A percentile compares a stretch with the other conserved stretches of the same genome.
Evolutionary conservation across 2,797 vertebrate genomes (phyloP).

Genomic region (Sebastes flavidus): DNA sequence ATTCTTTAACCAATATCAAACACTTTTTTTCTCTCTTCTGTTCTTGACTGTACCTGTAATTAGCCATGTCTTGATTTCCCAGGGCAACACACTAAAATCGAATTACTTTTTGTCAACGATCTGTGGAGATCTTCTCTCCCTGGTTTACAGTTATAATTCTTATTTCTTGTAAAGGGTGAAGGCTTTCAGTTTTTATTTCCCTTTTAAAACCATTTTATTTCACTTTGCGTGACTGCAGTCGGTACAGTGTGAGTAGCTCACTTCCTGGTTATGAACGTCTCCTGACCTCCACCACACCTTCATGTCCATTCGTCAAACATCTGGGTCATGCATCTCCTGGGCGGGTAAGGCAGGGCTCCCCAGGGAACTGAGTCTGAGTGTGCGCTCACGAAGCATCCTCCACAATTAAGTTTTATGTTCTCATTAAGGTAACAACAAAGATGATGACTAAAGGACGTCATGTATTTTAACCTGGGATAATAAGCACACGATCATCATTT

Average conservation of each 20-base stretch:
- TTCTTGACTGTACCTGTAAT: constrained; percentile 36
- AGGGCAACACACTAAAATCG: neutral
- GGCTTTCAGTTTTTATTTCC: neutral
- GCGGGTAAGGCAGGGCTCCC: constrained; percentile 32
- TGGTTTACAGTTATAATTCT: neutral
- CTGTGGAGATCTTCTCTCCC: constrained; percentile 1
- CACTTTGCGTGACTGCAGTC: constrained; percentile 30
- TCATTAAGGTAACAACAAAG: constrained; percentile 23
- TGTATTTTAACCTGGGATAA: neutral
- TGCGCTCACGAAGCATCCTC: constrained; percentile 22
- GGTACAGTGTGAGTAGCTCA: constrained; percentile 1
- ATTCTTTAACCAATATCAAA: constrained; percentile 11
- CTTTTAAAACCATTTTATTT: neutral
- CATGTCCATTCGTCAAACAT: constrained; percentile 62
- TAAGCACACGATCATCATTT: neutral
- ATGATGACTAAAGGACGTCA: neutral
- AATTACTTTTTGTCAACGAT: constrained; percentile 26
- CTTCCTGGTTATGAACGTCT: constrained; percentile 59
- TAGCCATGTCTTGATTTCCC: constrained; percentile 30
- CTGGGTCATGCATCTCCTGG: constrained; percentile 71
- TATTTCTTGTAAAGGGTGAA: neutral
- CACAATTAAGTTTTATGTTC: constrained; percentile 33
- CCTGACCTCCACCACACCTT: constrained; percentile 66
- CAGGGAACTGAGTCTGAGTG: neutral
- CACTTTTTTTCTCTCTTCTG: neutral